These are phyloP conservation scores for Tolmerus cingulatus DNA, from an alignment of 2,888 invertebrate species.

Conservation along the genomic window DNA sequence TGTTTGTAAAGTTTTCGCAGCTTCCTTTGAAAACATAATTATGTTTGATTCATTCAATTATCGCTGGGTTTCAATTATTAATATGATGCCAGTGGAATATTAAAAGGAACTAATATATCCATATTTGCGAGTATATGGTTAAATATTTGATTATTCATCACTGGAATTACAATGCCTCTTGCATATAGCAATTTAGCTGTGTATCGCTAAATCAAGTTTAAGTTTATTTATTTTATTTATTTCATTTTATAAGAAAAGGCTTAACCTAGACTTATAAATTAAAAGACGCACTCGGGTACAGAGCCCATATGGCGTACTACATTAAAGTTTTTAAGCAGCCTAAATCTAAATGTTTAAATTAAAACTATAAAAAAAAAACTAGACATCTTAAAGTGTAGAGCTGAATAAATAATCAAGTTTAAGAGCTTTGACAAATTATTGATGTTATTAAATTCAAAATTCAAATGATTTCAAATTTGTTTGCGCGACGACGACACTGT, in stretches of 20 bases:
- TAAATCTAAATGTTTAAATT: too few species aligned
- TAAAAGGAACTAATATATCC: not conserved
- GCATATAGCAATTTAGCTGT: not conserved
- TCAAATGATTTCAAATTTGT: not conserved
- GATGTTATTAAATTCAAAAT: not conserved
- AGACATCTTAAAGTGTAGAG: too few species aligned
- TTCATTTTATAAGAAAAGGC: too few species aligned
- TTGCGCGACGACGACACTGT: not conserved
- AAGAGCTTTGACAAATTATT: not conserved
- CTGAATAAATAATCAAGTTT: not conserved
- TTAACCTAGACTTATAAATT: too few species aligned
- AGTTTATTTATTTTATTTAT: too few species aligned
- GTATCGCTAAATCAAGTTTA: not conserved
- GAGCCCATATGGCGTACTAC: too few species aligned
- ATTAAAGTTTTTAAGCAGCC: too few species aligned
- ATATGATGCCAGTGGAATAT: not conserved
- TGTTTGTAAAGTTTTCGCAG: too few species aligned
- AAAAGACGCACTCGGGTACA: too few species aligned
- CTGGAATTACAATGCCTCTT: not conserved
- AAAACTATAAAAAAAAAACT: too few species aligned
- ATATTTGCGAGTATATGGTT: not conserved
- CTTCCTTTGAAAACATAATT: too few species aligned
- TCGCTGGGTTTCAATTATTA: not conserved
- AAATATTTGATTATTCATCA: not conserved
- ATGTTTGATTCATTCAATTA: not conserved